Conservation (phyloP, 2,888 invertebrate species). For the Acrobasis consociella region DNA sequence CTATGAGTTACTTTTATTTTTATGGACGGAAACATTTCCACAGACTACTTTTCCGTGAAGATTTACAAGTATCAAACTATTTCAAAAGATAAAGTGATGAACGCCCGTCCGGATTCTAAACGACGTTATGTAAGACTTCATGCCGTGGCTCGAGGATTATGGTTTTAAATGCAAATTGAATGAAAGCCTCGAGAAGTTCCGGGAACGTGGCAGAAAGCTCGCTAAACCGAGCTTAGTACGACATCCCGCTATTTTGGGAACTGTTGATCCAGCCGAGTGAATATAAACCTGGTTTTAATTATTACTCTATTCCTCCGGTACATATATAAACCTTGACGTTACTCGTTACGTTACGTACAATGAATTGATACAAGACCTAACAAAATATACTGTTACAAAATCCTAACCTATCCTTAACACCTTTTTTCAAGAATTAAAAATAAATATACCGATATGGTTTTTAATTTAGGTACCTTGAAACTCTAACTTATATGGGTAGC, state of each 20-base stretch:
- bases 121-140: conserved; percentile 17
- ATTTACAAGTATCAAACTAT: conserved; percentile 1
- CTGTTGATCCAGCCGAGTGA: conserved; percentile 47
- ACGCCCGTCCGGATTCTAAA: conserved; percentile 14
- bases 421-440: no score
- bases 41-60: neutral
- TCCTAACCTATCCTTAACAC: no score
- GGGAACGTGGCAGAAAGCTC: conserved; percentile 40
- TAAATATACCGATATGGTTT: no score
- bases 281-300: conserved; percentile 59
- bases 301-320: conserved; percentile 41
- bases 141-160: conserved; percentile 48
- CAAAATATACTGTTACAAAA: no score
- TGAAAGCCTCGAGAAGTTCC: conserved; percentile 61
- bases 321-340: no score
- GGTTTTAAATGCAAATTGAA: conserved; percentile 69
- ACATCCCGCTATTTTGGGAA: conserved; percentile 43
- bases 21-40: neutral
- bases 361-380: no score
- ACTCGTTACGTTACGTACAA: no score
- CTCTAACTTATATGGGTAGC: no score
- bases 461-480: no score
- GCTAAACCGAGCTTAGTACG: conserved; percentile 45
- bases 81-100: conserved; percentile 15
- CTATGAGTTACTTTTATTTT: no score